phyloP scores from a whole-genome alignment of 2,888 invertebrate species.

The Trimorus sp. region DNA sequence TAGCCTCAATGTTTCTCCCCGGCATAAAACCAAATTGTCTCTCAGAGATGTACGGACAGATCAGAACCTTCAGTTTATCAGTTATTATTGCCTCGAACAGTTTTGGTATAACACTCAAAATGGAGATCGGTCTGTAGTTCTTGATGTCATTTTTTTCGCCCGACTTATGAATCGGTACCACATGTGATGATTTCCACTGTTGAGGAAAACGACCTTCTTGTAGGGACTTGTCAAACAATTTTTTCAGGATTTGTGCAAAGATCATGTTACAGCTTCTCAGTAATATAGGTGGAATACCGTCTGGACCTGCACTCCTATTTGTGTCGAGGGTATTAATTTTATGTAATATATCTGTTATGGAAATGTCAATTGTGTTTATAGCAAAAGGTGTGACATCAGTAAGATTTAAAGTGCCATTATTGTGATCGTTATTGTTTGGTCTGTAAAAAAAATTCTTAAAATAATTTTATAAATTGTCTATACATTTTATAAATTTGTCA shows the following conservation, averaged over 20 bases:
- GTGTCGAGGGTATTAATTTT: not conserved
- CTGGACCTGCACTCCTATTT: constrained; percentile 10
- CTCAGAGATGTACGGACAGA: too few relatives aligned
- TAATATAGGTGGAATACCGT: constrained; percentile 3
- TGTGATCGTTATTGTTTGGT: too few relatives aligned
- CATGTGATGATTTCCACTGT: constrained; percentile 5
- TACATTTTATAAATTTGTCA: too few relatives aligned
- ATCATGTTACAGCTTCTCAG: not conserved
- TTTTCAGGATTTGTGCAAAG: not conserved
- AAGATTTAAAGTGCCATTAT: too few relatives aligned
- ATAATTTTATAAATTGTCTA: too few relatives aligned
- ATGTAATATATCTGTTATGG: not conserved
- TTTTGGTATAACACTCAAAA: too few relatives aligned
- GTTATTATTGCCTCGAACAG: too few relatives aligned
- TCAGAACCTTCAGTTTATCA: too few relatives aligned
- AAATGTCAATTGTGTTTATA: not conserved
- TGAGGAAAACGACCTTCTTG: not conserved
- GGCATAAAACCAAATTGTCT: too few relatives aligned
- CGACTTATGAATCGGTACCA: constrained; percentile 8
- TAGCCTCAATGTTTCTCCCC: too few relatives aligned
- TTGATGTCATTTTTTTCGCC: constrained; percentile 3
- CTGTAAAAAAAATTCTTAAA: too few relatives aligned
- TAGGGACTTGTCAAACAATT: constrained; percentile 8
- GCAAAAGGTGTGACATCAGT: not conserved
- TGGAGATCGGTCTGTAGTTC: constrained; percentile 2